Evolutionary conservation across 2,113 vertebrate genomes (phyloP).

Genomic region (Nycticebus coucang): DNA sequence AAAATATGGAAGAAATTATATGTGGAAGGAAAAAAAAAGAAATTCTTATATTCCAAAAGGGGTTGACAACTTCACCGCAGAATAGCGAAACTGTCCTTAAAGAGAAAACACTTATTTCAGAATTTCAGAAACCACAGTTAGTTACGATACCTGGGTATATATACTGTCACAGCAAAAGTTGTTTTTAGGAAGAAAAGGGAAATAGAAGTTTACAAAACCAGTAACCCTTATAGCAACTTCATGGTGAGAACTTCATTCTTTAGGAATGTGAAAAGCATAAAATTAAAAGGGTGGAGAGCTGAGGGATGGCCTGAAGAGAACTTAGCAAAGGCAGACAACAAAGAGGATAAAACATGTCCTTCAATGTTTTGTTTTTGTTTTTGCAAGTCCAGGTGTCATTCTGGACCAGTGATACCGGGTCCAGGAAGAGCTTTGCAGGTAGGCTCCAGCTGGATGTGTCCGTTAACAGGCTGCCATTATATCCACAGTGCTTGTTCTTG

Average conservation of each 20-base stretch:
- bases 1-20: conserved; percentile 81
- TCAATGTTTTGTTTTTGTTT: not conserved
- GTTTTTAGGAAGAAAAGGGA: conserved; percentile 59
- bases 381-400: not conserved
- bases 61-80: conserved; percentile 76
- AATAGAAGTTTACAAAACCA: conserved; percentile 60
- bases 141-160: not conserved
- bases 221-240: conserved; percentile 33
- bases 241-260: conserved; percentile 63
- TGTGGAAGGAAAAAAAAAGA: conserved; percentile 41
- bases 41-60: conserved; percentile 70
- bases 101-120: conserved; percentile 66
- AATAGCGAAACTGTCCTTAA: conserved; percentile 67
- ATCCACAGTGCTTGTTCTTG: not conserved
- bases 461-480: too few relatives aligned
- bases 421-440: not conserved
- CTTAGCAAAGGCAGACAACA: not conserved
- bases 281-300: conserved; percentile 60
- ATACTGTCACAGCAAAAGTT: conserved; percentile 44
- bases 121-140: conserved; percentile 69
- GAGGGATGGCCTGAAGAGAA: not conserved
- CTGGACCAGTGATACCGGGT: not conserved
- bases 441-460: not conserved
- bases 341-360: not conserved
- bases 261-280: conserved; percentile 60